Percentiles rank a stretch among this genome's conserved stretches.
phyloP scores from a whole-genome alignment of 2,113 vertebrate species.

The Hemibagrus wyckioides region DNA sequence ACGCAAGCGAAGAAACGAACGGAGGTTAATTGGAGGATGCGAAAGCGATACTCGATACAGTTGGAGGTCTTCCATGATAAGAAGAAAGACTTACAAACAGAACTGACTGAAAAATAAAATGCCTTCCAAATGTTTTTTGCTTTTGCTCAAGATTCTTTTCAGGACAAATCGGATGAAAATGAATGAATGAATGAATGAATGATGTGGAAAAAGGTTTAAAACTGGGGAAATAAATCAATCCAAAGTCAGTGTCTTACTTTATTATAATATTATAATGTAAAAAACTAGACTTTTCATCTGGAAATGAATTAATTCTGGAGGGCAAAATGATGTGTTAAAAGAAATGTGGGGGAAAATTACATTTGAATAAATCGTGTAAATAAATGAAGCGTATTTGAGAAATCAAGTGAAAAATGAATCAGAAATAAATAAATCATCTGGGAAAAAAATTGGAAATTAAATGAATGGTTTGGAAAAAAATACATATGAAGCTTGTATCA shows the following conservation, averaged over 20 bases:
- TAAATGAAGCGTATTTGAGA: too few relatives aligned
- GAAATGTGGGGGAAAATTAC: too few relatives aligned
- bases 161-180: neutral
- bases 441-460: too few relatives aligned
- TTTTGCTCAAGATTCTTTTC: neutral
- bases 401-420: too few relatives aligned
- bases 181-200: too few relatives aligned
- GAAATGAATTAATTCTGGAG: too few relatives aligned
- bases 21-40: constrained; percentile 67
- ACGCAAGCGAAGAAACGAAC: constrained; percentile 58
- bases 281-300: neutral
- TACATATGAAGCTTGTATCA: too few relatives aligned
- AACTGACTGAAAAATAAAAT: neutral
- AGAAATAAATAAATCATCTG: too few relatives aligned
- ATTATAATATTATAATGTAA: neutral
- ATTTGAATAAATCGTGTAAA: too few relatives aligned
- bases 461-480: too few relatives aligned
- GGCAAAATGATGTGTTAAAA: too few relatives aligned
- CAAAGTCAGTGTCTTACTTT: neutral
- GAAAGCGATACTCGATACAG: constrained; percentile 67
- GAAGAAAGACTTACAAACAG: neutral
- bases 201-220: neutral
- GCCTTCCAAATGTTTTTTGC: neutral
- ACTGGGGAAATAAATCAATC: neutral
- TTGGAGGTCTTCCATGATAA: neutral